Evolutionary conservation across 2,797 vertebrate genomes (phyloP).

Genomic region (Sebastes elongatus): DNA sequence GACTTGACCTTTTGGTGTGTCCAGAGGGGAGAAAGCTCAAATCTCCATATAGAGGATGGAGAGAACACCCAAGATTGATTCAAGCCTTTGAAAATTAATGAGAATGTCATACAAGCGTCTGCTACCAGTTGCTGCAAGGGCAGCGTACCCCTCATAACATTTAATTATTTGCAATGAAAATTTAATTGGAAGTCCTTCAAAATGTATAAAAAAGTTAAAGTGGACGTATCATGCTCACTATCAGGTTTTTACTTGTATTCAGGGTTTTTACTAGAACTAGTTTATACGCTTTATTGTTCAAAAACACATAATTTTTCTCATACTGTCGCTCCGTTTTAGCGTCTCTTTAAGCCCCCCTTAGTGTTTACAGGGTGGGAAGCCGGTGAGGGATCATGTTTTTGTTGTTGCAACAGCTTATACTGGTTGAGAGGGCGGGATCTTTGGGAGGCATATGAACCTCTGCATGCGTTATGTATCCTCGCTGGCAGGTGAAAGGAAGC

Average conservation of each 20-base stretch:
- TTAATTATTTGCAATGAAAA: constrained; percentile 4
- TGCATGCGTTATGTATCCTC: constrained; percentile 3
- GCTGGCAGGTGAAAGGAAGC: constrained; percentile 22
- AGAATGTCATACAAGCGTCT: neutral
- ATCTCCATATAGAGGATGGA: neutral
- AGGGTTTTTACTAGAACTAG: fast-evolving
- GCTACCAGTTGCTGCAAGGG: neutral
- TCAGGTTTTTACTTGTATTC: fast-evolving
- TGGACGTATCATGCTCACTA: neutral
- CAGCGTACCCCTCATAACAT: neutral
- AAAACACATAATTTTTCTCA: no score
- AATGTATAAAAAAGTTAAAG: neutral
- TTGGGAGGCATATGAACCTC: neutral
- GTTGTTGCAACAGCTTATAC: neutral
- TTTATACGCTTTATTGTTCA: no score
- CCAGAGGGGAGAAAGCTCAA: neutral
- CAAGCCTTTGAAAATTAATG: neutral
- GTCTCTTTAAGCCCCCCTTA: neutral
- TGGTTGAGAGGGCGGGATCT: neutral
- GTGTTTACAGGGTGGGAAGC: neutral
- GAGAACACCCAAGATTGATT: neutral
- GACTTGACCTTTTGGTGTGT: neutral
- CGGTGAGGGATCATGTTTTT: neutral
- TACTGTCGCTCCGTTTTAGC: no score
- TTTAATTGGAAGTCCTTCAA: neutral